Base-by-base conservation (phyloP, 2,888 invertebrate species). In the Alloplasta piceator region DNA sequence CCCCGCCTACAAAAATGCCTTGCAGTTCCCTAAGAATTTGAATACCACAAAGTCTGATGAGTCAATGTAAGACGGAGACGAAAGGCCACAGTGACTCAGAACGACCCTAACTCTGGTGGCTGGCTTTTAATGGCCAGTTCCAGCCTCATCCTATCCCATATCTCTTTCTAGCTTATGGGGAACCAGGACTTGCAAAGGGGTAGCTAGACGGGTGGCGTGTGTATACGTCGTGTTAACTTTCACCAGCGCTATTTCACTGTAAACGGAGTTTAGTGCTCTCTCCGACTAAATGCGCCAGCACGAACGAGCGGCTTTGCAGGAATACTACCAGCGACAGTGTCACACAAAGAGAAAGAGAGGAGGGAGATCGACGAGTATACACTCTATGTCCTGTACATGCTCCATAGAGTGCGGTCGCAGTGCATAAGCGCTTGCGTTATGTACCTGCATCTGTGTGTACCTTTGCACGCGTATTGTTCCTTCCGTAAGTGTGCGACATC, bases 251-350 rank as follows among this genome's bases (percentile, higher is more conserved):
- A 82, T 85, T 85, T 86, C 82, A 78, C 81, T 70, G 84, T 84
- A 83, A 87, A 85, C 82, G 82, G 82, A 83, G 85, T 86, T 85
- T 83, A 85, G 82, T 82, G 72, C 77, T 74, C 70, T 26, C 26
- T 74, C 70, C 71, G 71, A 73, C 80, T 68, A 82, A 82, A 78
- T 80, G 83, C 76, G 63, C 80, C 73, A 80, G 80, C 82, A 82
- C 78, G 75, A 73, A 82, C 73, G 79, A 52, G 66, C 38, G 72
- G 78, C 77, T 78, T 82, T 73, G 41, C 82, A 58, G 56, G 76
- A 58, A 66, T 64, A 74, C 72, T 70, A 74, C 73, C 56, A 76
- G 77, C 70, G 60, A 75, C 80, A 48, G 67, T 67, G 68, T 56
- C 14, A 48, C 38, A 43, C 64, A 26, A 14, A 46, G 60, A 55